A percentile compares a stretch with the other conserved stretches of the same genome.
Conservation (phyloP, 2,888 invertebrate genomes). For the Caenorhabditis afra region DNA sequence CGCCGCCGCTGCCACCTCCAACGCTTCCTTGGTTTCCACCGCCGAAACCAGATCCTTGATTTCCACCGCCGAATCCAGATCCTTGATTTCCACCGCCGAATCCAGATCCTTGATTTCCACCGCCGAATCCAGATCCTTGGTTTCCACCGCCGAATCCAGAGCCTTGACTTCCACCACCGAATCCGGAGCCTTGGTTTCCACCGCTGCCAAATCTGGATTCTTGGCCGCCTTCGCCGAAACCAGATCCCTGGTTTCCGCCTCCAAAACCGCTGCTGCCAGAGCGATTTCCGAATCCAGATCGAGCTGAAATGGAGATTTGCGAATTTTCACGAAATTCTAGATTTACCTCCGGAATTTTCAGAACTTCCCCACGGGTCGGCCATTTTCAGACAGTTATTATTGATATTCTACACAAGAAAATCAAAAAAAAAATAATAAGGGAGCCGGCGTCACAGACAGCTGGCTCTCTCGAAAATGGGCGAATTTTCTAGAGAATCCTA, state of each 20-base stretch:
- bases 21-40: conserved; percentile 15
- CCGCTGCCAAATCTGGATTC: conserved; percentile 27
- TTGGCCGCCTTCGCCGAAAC: conserved; percentile 15
- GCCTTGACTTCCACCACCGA: conserved; percentile 17
- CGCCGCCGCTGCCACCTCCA: conserved; percentile 22
- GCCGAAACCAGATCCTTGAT: conserved; percentile 1
- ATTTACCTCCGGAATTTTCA: background rate
- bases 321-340: no score
- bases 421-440: no score
- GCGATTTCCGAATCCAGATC: conserved; percentile 12
- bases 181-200: background rate
- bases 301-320: background rate
- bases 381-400: background rate
- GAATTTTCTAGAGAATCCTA: no score
- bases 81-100: conserved; percentile 24
- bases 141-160: conserved; percentile 26
- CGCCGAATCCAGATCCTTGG: conserved; percentile 17
- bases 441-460: no score
- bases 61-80: conserved; percentile 17
- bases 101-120: conserved; percentile 16
- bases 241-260: conserved; percentile 3
- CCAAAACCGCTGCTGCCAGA: background rate
- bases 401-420: no score
- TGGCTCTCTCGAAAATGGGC: no score
- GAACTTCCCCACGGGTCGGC: conserved; percentile 5